Base-by-base conservation (phyloP, 2,113 vertebrate species). In the Poicephalus gulielmi region DNA sequence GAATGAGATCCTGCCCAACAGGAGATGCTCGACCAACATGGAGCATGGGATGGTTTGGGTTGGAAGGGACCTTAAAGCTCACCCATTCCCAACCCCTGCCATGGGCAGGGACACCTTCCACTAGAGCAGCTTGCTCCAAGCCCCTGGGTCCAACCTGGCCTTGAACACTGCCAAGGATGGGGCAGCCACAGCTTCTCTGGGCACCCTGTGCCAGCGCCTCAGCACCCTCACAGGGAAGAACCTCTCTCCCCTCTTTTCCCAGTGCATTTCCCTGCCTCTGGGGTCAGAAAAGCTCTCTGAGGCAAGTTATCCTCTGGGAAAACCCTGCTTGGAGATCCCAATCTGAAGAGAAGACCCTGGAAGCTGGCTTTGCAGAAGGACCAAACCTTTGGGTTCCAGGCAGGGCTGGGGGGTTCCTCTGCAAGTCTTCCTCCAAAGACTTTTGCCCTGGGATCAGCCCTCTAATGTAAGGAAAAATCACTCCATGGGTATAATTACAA, bases 361-460 rank as follows among this genome's bases (percentile, higher is more conserved):
- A 30, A n/a, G 5, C 1, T 1, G 50, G 7, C 16, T 19, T 12
- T 16, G 52, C 10, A 35, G 70, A 62, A 76, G 6, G 13, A 52
- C 3, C 13, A 16, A 28, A 4, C 4, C 19, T 33, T 11, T 2
- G 33, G 63, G 80, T 37, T 46, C 46, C 8, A n/a, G 4, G 2
- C 37, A 66, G 7, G 57, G 33, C 28, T n/a, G 8, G 10, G 5
- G 8, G 2, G 1, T 0, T 17, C 31, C 11, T 55, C 10, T 7
- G 12, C 27, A 10, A 16, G 6, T 1, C 13, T 12, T 50, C 27
- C 57, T 59, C 13, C 57, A 35, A 59, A 59, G 57, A 35, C 13
- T 24, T 35, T 35, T 4, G 6, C 35, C 53, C 53, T 35, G 13
- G 13, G 33, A 59, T 59, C 33, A 59, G 57, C 57, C 57, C 22